Conservation (phyloP, 2,113 vertebrate species). For the Rhodinocichla rosea region DNA sequence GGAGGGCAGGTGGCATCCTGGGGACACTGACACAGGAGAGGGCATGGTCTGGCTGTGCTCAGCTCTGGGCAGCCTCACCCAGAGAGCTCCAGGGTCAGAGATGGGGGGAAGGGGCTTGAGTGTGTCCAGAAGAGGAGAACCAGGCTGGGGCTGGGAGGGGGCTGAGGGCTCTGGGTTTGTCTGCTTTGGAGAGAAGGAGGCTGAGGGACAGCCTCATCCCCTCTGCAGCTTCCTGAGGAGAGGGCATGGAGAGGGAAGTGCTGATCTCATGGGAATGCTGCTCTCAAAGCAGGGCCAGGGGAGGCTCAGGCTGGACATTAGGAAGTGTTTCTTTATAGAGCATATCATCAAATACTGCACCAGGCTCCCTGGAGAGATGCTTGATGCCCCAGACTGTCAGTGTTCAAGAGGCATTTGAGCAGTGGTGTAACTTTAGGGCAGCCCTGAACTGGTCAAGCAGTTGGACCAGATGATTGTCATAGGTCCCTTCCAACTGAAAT, state of each 20-base stretch:
- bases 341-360: neutral
- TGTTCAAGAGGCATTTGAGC: neutral
- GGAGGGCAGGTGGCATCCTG: neutral
- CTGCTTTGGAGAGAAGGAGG: neutral
- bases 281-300: neutral
- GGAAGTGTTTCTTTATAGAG: neutral
- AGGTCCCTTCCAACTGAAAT: neutral
- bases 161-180: neutral
- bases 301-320: neutral
- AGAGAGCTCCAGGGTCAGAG: fast-evolving
- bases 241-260: neutral
- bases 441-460: neutral
- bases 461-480: fast-evolving
- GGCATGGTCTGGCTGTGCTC: neutral
- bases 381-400: neutral
- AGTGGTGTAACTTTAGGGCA: neutral
- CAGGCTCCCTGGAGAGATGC: neutral
- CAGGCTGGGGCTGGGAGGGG: neutral
- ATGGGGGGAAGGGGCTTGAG: neutral
- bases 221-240: neutral
- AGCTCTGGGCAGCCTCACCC: fast-evolving
- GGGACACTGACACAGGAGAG: neutral
- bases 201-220: neutral
- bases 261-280: neutral
- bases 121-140: neutral